Evolutionary conservation across 2,888 invertebrate species (phyloP), one percentile per base, ranked within the genome.

Genomic region (Drosophila pseudotalamancana): DNA sequence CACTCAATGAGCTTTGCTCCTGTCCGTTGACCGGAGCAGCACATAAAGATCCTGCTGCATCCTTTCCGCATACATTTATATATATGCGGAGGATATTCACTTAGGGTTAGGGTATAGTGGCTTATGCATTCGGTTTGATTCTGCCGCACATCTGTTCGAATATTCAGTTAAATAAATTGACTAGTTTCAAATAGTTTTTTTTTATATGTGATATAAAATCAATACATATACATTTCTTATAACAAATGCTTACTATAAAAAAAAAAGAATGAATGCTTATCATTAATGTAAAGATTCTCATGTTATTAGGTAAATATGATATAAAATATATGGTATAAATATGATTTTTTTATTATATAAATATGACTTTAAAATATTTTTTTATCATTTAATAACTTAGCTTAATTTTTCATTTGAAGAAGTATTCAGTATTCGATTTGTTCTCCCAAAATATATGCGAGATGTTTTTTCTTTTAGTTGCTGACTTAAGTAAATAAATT

Each of bases 1-100:
- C 70, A 57, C 66, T 85, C 70, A 66, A 76, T 29, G 56, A 57
- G 70, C 63, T 42, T 42, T 67, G 35, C 65, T 65, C 46, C 18
- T 40, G 18, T 23, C 43, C 48, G 27, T 34, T 60, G 65, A 53
- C 64, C 55, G 16, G n/a, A n/a, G n/a, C 27, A 55, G 18, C 6
- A 51, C 51, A 49, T 43, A 50, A 49, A 56, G 34, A 19, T 43
- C 19, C 19, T 34, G 43, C 48, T 62, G 62, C 74, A 73, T 77
- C 68, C 73, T 71, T 71, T 63, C 46, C 53, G 56, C 68, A 76
- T 68, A 19, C 37, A 70, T 23, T 18, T 40, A 5, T 19, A 23
- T 21, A 14, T 32, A 46, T 18, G n/a, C 18, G 27, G 3, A 16
- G 31, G 9, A 1, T 14, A 14, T 45, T 9, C 3, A 14, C 19